Conservation (phyloP, 2,113 vertebrate genomes). For the Nanorana parkeri region DNA sequence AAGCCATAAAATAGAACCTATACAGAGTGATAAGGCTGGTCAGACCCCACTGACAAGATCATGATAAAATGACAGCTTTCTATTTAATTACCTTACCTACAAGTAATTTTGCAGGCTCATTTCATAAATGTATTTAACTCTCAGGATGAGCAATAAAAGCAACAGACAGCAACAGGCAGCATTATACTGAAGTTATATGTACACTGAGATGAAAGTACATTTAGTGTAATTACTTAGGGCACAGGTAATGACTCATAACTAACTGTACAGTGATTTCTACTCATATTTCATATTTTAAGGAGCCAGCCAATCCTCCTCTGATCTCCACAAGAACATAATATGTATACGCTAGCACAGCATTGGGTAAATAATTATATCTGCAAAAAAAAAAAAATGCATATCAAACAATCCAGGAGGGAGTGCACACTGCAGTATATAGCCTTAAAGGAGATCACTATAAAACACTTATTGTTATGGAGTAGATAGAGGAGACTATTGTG, state of each 20-base stretch:
- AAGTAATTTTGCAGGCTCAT: slow-evolving; percentile 1
- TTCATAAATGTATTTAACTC: not conserved
- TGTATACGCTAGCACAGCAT: not conserved
- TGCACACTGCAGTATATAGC: too few relatives aligned
- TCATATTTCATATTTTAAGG: not conserved
- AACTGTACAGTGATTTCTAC: not conserved
- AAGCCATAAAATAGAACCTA: too few relatives aligned
- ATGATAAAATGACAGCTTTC: not conserved
- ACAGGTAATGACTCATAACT: slow-evolving; percentile 23
- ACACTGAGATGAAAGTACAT: not conserved
- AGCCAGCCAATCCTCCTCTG: not conserved
- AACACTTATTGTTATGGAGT: too few relatives aligned
- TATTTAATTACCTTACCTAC: not conserved
- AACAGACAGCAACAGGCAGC: not conserved
- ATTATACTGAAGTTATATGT: not conserved
- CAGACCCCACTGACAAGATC: not conserved
- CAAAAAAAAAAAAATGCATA: too few relatives aligned
- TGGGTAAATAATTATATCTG: too few relatives aligned
- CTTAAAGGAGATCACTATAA: too few relatives aligned
- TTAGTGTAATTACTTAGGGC: slow-evolving; percentile 6
- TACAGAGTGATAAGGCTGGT: too few relatives aligned
- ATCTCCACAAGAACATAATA: not conserved
- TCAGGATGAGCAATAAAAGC: not conserved
- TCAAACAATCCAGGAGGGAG: too few relatives aligned
- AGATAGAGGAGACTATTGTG: too few relatives aligned